A percentile compares a stretch with the other conserved stretches of the same genome.
Conservation (phyloP, 2,888 invertebrate genomes). For the Nomada fabriciana region DNA sequence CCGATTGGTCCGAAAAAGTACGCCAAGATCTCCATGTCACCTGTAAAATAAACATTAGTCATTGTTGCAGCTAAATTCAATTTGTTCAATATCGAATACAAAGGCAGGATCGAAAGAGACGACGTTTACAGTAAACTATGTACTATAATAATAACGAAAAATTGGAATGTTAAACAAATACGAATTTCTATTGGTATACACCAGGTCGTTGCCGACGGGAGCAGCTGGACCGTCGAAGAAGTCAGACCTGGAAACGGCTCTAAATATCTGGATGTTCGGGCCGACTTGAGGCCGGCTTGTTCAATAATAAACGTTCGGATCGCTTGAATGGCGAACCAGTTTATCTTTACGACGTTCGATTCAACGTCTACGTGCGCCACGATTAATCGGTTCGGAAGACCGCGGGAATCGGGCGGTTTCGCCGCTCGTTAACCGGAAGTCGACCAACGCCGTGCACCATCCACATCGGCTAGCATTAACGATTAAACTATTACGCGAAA, state of each 20-base stretch:
- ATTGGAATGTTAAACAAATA: too few species aligned
- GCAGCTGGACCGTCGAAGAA: conserved; percentile 19
- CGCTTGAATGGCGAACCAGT: conserved; percentile 63
- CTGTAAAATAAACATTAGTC: conserved; percentile 80
- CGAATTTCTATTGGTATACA: background rate
- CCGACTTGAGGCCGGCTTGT: conserved; percentile 55
- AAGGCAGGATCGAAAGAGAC: background rate
- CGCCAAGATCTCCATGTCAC: conserved; percentile 91
- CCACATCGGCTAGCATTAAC: background rate
- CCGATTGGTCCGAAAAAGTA: conserved; percentile 95
- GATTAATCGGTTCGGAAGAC: conserved; percentile 29
- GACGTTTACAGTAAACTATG: background rate
- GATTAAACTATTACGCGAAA: conserved; percentile 53
- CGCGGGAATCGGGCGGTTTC: background rate
- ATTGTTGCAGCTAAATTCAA: background rate
- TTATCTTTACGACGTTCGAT: conserved; percentile 67
- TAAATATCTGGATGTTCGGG: conserved; percentile 61
- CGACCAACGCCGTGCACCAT: background rate
- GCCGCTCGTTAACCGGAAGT: conserved; percentile 34
- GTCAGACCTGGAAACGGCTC: conserved; percentile 56
- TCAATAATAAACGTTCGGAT: conserved; percentile 74
- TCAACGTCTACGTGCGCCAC: conserved; percentile 26
- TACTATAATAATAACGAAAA: too few species aligned
- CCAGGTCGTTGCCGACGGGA: background rate
- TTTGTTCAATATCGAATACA: background rate